These are phyloP conservation scores for Orgyia antiqua DNA, from an alignment of 2,888 invertebrate species.

Conservation along the genomic window DNA sequence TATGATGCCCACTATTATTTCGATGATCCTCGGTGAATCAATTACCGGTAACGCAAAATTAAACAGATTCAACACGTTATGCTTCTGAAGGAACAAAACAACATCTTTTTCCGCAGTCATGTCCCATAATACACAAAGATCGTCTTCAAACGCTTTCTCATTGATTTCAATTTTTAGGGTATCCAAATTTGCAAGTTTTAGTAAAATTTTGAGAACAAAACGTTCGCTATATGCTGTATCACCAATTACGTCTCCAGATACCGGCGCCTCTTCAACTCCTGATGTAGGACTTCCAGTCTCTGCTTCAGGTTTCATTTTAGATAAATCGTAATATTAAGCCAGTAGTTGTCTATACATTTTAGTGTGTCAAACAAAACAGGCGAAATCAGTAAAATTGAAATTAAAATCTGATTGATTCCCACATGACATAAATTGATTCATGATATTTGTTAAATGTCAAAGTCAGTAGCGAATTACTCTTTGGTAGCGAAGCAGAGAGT, in stretches of 20 bases:
- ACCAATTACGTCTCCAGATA: conserved; percentile 88
- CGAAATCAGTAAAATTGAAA: no score
- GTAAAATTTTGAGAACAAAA: conserved; percentile 83
- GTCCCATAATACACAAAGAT: conserved; percentile 89
- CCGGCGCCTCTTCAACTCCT: conserved; percentile 30
- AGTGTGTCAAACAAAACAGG: no score
- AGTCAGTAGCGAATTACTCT: no score
- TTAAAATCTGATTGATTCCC: no score
- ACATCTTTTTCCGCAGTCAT: conserved; percentile 90
- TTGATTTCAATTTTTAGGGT: conserved; percentile 73
- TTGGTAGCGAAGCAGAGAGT: no score
- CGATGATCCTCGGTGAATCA: conserved; percentile 81
- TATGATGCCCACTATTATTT: conserved; percentile 90
- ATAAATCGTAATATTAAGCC: no score
- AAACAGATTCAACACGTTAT: conserved; percentile 82
- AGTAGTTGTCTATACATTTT: no score
- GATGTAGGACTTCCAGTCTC: conserved; percentile 17
- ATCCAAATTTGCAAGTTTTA: conserved; percentile 78
- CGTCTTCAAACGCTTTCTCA: conserved; percentile 81
- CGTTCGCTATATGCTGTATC: conserved; percentile 88
- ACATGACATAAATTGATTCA: no score
- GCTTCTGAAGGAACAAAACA: conserved; percentile 81
- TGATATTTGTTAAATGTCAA: no score
- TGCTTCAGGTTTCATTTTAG: conserved; percentile 43
- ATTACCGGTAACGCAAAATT: conserved; percentile 76